phyloP scores from a whole-genome alignment of 2,797 vertebrate genomes.

The Coreius guichenoti region DNA sequence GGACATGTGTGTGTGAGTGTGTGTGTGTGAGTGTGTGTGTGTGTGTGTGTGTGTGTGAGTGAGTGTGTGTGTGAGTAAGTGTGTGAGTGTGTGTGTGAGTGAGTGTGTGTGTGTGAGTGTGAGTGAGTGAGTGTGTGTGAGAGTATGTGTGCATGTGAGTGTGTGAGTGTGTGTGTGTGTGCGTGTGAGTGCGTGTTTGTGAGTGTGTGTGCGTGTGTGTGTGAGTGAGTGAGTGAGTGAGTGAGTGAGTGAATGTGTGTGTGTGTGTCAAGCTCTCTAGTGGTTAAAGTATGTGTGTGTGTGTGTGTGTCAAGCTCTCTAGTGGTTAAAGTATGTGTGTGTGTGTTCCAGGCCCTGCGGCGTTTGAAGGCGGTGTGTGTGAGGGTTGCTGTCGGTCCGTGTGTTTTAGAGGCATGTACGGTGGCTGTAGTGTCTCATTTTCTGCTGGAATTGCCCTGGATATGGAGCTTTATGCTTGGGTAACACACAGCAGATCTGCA shows the following conservation, averaged over 20 bases:
- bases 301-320: background rate
- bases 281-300: slow-evolving; percentile 31
- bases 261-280: too few relatives aligned
- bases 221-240: slow-evolving; percentile 1
- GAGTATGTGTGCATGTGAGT: slow-evolving; percentile 30
- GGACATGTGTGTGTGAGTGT: background rate
- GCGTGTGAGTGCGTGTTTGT: slow-evolving; percentile 26
- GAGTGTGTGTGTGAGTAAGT: slow-evolving; percentile 22
- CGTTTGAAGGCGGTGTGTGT: slow-evolving; percentile 90
- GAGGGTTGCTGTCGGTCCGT: slow-evolving; percentile 87
- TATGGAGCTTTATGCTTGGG: slow-evolving; percentile 94
- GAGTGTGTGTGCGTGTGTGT: slow-evolving; percentile 25
- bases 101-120: slow-evolving; percentile 19
- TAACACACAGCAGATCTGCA: slow-evolving; percentile 63
- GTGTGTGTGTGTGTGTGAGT: slow-evolving; percentile 19
- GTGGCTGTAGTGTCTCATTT: slow-evolving; percentile 83
- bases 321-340: slow-evolving; percentile 24
- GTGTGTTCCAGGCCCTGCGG: slow-evolving; percentile 80
- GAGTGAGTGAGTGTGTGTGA: slow-evolving; percentile 9
- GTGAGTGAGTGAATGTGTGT: background rate
- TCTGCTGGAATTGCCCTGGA: slow-evolving; percentile 86
- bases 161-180: slow-evolving; percentile 6
- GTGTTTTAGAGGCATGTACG: slow-evolving; percentile 80
- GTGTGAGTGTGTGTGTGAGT: slow-evolving; percentile 30
- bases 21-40: background rate